Evolutionary conservation across 2,888 invertebrate species (phyloP), one percentile per base, ranked within the genome.

Genomic region (Smittia aterrima): DNA sequence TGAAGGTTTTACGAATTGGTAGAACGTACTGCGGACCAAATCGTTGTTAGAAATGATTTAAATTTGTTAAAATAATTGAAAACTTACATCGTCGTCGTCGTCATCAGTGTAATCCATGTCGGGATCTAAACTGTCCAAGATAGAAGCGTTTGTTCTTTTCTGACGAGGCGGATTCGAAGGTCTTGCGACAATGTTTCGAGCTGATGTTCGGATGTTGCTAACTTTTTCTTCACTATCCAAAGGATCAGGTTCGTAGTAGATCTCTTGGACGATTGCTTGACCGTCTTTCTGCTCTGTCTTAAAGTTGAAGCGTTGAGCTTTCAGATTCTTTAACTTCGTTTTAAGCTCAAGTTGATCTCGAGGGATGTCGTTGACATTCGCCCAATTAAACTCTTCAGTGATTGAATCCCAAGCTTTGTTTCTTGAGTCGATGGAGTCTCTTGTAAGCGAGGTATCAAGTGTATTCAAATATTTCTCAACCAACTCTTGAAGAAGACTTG

Each of bases 301-400:
- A 11, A 13, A 47, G n/a, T 72, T 72, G 13, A 62, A 13, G 9
- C n/a, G 32, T 4, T 18, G n/a, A 32, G 58, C 62, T 72, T 72
- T 72, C 13, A 72, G 13, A n/a, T 72, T 72, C 27, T 72, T 72
- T 18, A n/a, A 22, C 32, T 72, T 72, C 2, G 54, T 72, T 20
- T 72, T 72, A 13, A 72, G 40, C 22, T 72, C 72, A 18, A 27
- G 16, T 6, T n/a, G 6, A 6, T 62, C 62, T 13, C 72, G 2
- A 1, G 1, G 27, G 16, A 54, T 16, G 1, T 32, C 62, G 22
- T 11, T 72, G 0, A 32, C 6, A 1, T 62, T 16, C 9, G 18
- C 25, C 2, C 18, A 7, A 24, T 72, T 72, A 9, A 62, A 72
- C 16, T 72, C 58, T 24, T 40, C 16, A 1, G 72, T 72, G 13